phyloP scores from a whole-genome alignment of 30 jellyfish, hydroid and myxozoan genomes.

The Pelagia noctiluca region DNA sequence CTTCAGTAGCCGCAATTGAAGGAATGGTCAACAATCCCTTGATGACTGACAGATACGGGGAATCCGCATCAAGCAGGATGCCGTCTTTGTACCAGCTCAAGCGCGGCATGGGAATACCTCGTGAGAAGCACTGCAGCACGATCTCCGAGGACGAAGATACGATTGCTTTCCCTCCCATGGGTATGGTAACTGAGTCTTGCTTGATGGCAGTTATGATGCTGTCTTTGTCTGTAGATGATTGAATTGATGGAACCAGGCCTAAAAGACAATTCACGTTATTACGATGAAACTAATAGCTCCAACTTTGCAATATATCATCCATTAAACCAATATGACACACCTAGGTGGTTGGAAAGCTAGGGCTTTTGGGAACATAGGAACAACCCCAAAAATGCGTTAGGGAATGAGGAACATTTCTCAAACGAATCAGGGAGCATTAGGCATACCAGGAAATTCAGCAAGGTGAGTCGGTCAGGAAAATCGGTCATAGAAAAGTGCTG shows the following conservation, averaged over 20 bases:
- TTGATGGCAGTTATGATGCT: slow-evolving; percentile 39
- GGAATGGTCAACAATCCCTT: slow-evolving; percentile 56
- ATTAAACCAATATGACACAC: too few species aligned
- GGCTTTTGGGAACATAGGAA: too few species aligned
- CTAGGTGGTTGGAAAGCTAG: too few species aligned
- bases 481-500: too few species aligned
- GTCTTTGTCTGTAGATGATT: slow-evolving; percentile 10
- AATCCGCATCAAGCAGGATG: slow-evolving; percentile 28
- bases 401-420: too few species aligned
- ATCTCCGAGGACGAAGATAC: slow-evolving; percentile 33
- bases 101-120: slow-evolving; percentile 73
- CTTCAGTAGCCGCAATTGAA: slow-evolving; percentile 60
- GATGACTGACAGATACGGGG: slow-evolving; percentile 33
- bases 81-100: slow-evolving; percentile 81
- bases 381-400: too few species aligned
- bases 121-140: slow-evolving; percentile 55
- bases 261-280: background rate
- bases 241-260: slow-evolving; percentile 65
- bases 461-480: too few species aligned
- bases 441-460: too few species aligned
- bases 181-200: slow-evolving; percentile 46
- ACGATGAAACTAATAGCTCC: background rate
- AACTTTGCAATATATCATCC: too few species aligned
- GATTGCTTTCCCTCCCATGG: slow-evolving; percentile 61
- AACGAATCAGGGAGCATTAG: too few species aligned